These are phyloP conservation scores for Drosophila longiperda DNA, from an alignment of 2,888 invertebrate genomes.

Conservation along the genomic window DNA sequence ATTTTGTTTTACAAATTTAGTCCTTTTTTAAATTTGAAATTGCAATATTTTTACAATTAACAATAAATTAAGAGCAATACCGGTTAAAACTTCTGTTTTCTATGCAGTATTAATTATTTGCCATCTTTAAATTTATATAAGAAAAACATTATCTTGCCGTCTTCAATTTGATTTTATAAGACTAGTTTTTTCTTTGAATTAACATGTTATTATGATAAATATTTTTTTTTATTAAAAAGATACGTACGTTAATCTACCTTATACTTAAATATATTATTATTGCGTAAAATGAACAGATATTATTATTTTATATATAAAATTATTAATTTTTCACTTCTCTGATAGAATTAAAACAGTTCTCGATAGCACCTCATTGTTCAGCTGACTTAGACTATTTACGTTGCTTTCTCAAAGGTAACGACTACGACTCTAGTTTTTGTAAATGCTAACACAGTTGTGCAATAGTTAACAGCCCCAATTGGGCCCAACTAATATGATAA, in stretches of 20 bases:
- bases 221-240: neutral
- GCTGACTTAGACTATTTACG: conserved; percentile 85
- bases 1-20: neutral
- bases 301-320: conserved; percentile 11
- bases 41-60: neutral
- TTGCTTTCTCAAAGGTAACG: conserved; percentile 85
- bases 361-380: conserved; percentile 84
- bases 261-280: neutral
- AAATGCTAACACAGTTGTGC: conserved; percentile 54
- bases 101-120: neutral
- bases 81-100: neutral
- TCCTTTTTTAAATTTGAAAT: neutral
- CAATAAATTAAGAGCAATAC: neutral
- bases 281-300: neutral
- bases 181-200: neutral
- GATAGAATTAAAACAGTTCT: conserved; percentile 82
- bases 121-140: neutral
- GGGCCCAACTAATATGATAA: conserved; percentile 38
- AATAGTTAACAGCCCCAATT: conserved; percentile 45
- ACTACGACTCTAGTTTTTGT: conserved; percentile 27
- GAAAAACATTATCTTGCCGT: neutral
- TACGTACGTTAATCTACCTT: neutral
- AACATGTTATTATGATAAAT: neutral
- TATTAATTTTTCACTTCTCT: conserved; percentile 15
- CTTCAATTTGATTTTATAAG: neutral